phyloP scores from a whole-genome alignment of 2,113 vertebrate genomes.

The Raja brachyura region DNA sequence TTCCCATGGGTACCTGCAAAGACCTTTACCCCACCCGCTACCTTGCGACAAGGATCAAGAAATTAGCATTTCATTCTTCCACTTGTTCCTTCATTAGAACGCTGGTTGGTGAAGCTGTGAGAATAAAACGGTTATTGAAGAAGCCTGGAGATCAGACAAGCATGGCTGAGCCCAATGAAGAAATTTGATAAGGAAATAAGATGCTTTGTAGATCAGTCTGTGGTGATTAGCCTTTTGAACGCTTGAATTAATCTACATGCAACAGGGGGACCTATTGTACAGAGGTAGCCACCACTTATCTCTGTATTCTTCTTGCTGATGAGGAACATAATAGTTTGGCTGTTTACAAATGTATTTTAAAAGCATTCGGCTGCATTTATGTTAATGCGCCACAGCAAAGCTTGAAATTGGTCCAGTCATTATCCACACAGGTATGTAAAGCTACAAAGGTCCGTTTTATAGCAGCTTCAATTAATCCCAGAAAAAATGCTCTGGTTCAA shows the following conservation, averaged over 20 bases:
- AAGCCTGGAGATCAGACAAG: constrained; percentile 70
- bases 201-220: constrained; percentile 68
- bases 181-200: constrained; percentile 78
- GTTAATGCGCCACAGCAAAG: constrained; percentile 47
- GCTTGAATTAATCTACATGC: constrained; percentile 69
- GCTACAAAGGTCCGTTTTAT: constrained; percentile 27
- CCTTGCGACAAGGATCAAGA: constrained; percentile 57
- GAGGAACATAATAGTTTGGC: constrained; percentile 55
- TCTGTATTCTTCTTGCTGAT: constrained; percentile 57
- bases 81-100: constrained; percentile 68
- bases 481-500: not conserved
- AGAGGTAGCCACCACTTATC: constrained; percentile 53
- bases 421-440: constrained; percentile 18
- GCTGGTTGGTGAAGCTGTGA: constrained; percentile 62
- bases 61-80: constrained; percentile 67
- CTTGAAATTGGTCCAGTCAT: constrained; percentile 32
- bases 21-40: constrained; percentile 43
- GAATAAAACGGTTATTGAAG: constrained; percentile 71
- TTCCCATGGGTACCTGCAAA: constrained; percentile 60
- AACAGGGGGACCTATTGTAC: constrained; percentile 55
- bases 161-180: constrained; percentile 64
- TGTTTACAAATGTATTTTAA: constrained; percentile 52
- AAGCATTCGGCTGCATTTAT: constrained; percentile 46
- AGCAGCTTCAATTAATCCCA: not conserved
- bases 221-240: constrained; percentile 71